Percentiles rank a stretch among this genome's conserved stretches.
These are phyloP conservation scores for Myripristis murdjan DNA, from an alignment of 2,797 vertebrate species.

Conservation along the genomic window DNA sequence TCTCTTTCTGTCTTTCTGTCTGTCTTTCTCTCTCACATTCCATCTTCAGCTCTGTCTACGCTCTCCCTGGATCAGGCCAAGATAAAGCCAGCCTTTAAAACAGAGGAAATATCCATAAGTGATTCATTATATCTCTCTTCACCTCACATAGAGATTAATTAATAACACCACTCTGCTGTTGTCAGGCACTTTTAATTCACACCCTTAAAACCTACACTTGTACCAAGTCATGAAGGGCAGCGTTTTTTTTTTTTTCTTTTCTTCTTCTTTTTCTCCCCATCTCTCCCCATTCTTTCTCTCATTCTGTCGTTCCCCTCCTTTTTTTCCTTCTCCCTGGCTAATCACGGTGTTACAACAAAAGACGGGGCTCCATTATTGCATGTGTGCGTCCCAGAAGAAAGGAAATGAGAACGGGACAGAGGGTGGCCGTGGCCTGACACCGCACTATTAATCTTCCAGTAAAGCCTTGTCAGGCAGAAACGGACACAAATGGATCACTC, in stretches of 20 bases:
- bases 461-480: slow-evolving; percentile 99
- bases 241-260: slow-evolving; percentile 57
- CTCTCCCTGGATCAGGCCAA: slow-evolving; percentile 64
- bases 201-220: slow-evolving; percentile 78
- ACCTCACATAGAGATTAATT: slow-evolving; percentile 82
- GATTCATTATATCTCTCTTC: slow-evolving; percentile 79
- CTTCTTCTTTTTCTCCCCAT: slow-evolving; percentile 79
- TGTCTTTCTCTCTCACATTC: slow-evolving; percentile 59
- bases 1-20: slow-evolving; percentile 19
- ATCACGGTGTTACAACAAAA: slow-evolving; percentile 97
- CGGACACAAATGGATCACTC: slow-evolving; percentile 99
- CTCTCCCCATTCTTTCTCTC: slow-evolving; percentile 72
- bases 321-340: slow-evolving; percentile 88
- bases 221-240: slow-evolving; percentile 67
- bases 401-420: slow-evolving; percentile 97
- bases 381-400: slow-evolving; percentile 94
- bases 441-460: slow-evolving; percentile 99
- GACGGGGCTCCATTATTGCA: slow-evolving; percentile 97
- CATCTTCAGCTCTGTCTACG: slow-evolving; percentile 50
- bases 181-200: slow-evolving; percentile 79
- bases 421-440: slow-evolving; percentile 99
- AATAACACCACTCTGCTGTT: slow-evolving; percentile 79
- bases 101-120: slow-evolving; percentile 78
- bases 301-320: slow-evolving; percentile 83
- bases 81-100: slow-evolving; percentile 72